Percentiles rank a stretch among this genome's conserved stretches.
Conservation (phyloP, 2,113 vertebrate genomes). For the Pipra filicauda region DNA sequence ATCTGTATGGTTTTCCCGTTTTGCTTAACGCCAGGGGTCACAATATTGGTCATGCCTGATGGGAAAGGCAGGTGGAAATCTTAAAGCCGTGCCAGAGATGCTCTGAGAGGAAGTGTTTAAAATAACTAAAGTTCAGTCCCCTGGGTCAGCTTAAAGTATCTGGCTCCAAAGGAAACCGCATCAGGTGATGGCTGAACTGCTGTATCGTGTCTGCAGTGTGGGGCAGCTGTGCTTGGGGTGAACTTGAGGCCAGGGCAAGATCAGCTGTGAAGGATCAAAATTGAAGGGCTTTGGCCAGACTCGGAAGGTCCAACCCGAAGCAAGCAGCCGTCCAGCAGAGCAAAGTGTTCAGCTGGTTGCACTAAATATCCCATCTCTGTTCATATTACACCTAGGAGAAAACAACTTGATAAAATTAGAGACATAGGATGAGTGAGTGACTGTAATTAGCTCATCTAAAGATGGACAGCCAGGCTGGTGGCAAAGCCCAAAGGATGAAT, state of each 20-base stretch:
- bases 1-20: neutral
- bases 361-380: neutral
- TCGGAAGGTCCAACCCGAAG: neutral
- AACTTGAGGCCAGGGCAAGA: neutral
- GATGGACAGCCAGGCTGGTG: neutral
- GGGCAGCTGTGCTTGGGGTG: neutral
- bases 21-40: neutral
- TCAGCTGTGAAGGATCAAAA: neutral
- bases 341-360: neutral
- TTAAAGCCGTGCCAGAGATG: neutral
- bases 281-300: neutral
- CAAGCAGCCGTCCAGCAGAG: neutral
- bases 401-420: neutral
- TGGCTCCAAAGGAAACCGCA: neutral
- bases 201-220: neutral
- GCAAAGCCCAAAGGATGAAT: neutral
- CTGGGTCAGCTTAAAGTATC: neutral
- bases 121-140: constrained; percentile 31
- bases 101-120: constrained; percentile 38
- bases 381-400: neutral
- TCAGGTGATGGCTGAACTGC: neutral
- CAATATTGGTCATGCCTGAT: neutral
- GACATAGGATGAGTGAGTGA: neutral
- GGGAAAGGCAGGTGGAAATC: constrained; percentile 33
- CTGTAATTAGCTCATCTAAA: neutral